A percentile compares a stretch with the other conserved stretches of the same genome.
phyloP scores from a whole-genome alignment of 2,888 invertebrate genomes.

The Esperia sulphurella region DNA sequence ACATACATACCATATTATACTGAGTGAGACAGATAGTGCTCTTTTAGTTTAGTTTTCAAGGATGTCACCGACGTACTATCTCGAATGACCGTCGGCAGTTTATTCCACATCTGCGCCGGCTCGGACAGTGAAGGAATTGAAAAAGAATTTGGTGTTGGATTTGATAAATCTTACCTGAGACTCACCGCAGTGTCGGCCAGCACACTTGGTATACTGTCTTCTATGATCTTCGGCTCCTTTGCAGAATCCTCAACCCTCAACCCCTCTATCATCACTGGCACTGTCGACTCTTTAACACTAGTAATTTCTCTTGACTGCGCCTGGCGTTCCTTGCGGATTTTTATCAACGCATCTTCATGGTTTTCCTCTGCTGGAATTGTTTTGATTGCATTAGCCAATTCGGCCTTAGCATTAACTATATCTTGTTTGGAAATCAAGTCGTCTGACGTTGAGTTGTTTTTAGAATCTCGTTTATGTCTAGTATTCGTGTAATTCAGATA shows the following conservation, averaged over 20 bases:
- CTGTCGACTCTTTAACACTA: slow-evolving; percentile 26
- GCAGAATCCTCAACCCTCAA: slow-evolving; percentile 78
- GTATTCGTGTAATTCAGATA: not conserved
- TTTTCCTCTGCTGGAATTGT: slow-evolving; percentile 8
- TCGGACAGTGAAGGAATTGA: too few species aligned
- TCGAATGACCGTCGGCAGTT: too few species aligned
- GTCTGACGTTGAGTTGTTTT: not conserved
- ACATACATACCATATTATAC: too few species aligned
- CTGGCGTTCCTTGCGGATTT: slow-evolving; percentile 19
- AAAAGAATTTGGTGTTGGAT: too few species aligned
- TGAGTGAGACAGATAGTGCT: too few species aligned
- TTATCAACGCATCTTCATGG: slow-evolving; percentile 13
- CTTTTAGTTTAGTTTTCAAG: too few species aligned
- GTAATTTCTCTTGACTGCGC: slow-evolving; percentile 28
- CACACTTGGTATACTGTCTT: slow-evolving; percentile 83
- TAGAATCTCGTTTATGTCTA: not conserved
- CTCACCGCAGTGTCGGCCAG: slow-evolving; percentile 79
- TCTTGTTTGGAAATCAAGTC: slow-evolving; percentile 8
- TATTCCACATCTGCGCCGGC: too few species aligned
- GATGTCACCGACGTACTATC: too few species aligned
- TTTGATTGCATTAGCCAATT: slow-evolving; percentile 9
- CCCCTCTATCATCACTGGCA: slow-evolving; percentile 63
- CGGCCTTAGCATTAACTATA: slow-evolving; percentile 5
- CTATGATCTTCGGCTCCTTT: slow-evolving; percentile 76
- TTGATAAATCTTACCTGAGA: slow-evolving; percentile 69